These are phyloP conservation scores for Monomorium pharaonis DNA, from an alignment of 1,140 invertebrate genomes.

Conservation along the genomic window DNA sequence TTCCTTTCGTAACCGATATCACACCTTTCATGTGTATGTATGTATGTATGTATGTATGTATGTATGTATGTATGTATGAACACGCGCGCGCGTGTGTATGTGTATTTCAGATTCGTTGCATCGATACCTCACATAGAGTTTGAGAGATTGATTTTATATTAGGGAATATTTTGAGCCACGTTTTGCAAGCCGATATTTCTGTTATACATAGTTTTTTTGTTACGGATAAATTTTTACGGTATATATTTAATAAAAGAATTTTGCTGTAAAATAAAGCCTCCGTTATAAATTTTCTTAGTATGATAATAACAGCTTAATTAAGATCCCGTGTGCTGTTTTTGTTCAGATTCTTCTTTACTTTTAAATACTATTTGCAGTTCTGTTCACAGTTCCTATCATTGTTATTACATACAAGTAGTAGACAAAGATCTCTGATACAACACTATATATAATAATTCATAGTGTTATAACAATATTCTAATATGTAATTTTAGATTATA, in stretches of 20 bases:
- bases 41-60: no score
- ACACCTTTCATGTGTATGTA: no score
- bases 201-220: slow-evolving; percentile 1
- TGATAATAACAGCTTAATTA: background rate
- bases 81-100: no score
- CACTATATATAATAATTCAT: background rate
- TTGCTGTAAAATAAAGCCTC: background rate
- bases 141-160: slow-evolving; percentile 3
- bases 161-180: background rate
- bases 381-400: slow-evolving; percentile 23
- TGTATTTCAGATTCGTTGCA: background rate
- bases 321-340: background rate
- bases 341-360: background rate
- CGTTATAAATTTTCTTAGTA: background rate
- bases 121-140: background rate
- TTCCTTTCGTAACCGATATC: background rate
- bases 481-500: background rate
- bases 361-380: slow-evolving; percentile 6
- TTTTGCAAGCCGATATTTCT: background rate
- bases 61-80: no score
- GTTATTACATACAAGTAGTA: background rate
- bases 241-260: background rate
- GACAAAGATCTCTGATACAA: slow-evolving; percentile 11
- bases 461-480: background rate
- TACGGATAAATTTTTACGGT: background rate